Base-by-base conservation (phyloP, 1,140 invertebrate genomes). In the Harlomillsia oculata region DNA sequence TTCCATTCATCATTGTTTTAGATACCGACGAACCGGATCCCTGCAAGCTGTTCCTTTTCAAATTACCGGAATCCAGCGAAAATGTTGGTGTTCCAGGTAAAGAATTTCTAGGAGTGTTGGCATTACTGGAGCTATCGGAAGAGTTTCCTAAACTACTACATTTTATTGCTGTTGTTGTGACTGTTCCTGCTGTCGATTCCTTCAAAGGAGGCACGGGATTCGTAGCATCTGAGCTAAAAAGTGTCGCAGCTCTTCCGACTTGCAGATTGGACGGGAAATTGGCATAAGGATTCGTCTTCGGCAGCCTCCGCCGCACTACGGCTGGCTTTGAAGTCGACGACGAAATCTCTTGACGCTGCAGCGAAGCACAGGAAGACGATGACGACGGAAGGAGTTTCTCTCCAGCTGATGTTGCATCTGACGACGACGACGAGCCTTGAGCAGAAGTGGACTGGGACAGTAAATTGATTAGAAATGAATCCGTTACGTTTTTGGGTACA, bases 271-370 rank as follows among this genome's bases (percentile, higher is more conserved):
- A 29, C 8, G 57, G 40, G 37, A 49, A 60, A 23, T 58, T 64
- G 9, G 55, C 54, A 44, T 64, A 64, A 0, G 62, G 62, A 53
- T 64, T 64, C 1, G 62, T 64, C 36, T 57, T 64, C n/a, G 62
- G 58, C 11, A 64, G 54, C 8, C 54, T 13, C 0, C 52, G 34
- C 14, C 60, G 30, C 18, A 53, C 23, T 2, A 58, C 18, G 18
- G 60, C 50, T 25, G 37, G n/a, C n/a, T n/a, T n/a, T n/a, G n/a
- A n/a, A n/a, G n/a, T n/a, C n/a, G n/a, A n/a, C n/a, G n/a, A n/a
- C n/a, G n/a, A n/a, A n/a, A n/a, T n/a, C n/a, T n/a, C n/a, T n/a
- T n/a, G n/a, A n/a, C n/a, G n/a, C n/a, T n/a, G n/a, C n/a, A n/a
- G n/a, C n/a, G n/a, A n/a, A n/a, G n/a, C n/a, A n/a, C n/a, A n/a